Base-by-base conservation (phyloP, 2,113 vertebrate genomes). In the Saccopteryx leptura region DNA sequence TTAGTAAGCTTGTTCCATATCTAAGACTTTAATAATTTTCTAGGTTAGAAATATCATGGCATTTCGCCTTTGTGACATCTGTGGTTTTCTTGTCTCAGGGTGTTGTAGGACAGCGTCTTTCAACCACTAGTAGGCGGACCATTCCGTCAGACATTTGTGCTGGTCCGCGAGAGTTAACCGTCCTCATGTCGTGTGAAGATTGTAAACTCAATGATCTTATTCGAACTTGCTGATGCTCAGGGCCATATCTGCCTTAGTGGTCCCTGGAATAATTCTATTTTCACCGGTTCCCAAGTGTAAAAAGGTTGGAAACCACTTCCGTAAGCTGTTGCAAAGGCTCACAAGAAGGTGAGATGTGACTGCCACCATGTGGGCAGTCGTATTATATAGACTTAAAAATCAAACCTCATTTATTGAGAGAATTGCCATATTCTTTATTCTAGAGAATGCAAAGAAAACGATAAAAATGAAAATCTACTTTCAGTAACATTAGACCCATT, bases 311-410 rank as follows among this genome's bases (percentile, higher is more conserved):
- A 39, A 39, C 39, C 39, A 39, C 39, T 39, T 39, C 39, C 39
- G 39, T 18, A 50, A 81, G 3, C 19, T 1, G 18, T 48, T 69
- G 9, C 14, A 28, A 91, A 56, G 24, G 26, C 48, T 83, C 65
- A 50, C 24, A 58, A 0, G 75, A 68, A 9, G 9, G 39, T 52
- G 61, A 88, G 52, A 50, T 78, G 24, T 18, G 90, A 88, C 94
- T 97, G 97, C 97, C 97, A 95, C 91, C 97, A 2, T 63, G 97
- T 97, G 97, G 97, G 31, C 72, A 68, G 10, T 17, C 74, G 33
- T 54, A 58, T 46, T 23, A 48, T 50, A n/a, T 1, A 46, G n/a
- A 84, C 24, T 68, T 52, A 58, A 91, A 79, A 33, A 52, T 52
- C 18, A 76, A 93, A 80, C 65, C 69, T 74, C 19, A 28, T 6